Base-by-base conservation (phyloP, 2,797 vertebrate genomes). In the Sebastes nivosus region DNA sequence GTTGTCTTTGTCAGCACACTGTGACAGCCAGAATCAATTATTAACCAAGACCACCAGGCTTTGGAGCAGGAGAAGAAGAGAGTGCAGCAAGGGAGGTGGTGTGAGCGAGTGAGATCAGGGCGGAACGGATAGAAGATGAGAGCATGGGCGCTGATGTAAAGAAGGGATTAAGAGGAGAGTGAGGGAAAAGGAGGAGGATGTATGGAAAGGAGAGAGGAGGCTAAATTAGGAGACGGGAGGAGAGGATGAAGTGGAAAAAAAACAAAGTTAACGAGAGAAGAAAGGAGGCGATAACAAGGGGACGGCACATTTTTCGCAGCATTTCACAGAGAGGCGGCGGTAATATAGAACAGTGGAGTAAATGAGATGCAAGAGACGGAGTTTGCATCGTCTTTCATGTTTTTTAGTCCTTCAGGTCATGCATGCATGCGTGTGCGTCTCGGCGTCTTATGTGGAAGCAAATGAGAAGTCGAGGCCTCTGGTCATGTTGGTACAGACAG, bases 11-110 rank as follows among this genome's bases (percentile, higher is more conserved):
- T 92, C 91, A 93, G 89, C 90, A 91, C 86, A 86, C 82, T 87
- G 89, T 93, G 90, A 91, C 89, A 93, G 90, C 77, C 81, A 70
- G 88, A 90, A 90, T 93, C 92, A 94, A 92, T 92, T 92, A 93
- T 93, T 94, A 91, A 93, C 63, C 80, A 88, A 77, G 81, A 90
- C 85, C 87, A 89, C 83, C 83, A 88, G 76, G 72, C 76, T 83
- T 83, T 27, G 59, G 86, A 91, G 79, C 71, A 67, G 79, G 52
- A 86, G 82, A 58, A 73, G 80, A 84, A 79, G 81, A 81, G 67
- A 73, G 78, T 81, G 74, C 50, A 60, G 75, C 27, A 4, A 5
- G 77, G 27, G 86, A 86, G 79, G 82, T 75, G 79, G 72, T 55
- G 72, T 77, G 79, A 83, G 80, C 2, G 64, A 75, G 54, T 55